A percentile compares a stretch with the other conserved stretches of the same genome.
Evolutionary conservation across 53 echinoderm and acorn worm species (phyloP).

Genomic region (Apostichopus leukothele): DNA sequence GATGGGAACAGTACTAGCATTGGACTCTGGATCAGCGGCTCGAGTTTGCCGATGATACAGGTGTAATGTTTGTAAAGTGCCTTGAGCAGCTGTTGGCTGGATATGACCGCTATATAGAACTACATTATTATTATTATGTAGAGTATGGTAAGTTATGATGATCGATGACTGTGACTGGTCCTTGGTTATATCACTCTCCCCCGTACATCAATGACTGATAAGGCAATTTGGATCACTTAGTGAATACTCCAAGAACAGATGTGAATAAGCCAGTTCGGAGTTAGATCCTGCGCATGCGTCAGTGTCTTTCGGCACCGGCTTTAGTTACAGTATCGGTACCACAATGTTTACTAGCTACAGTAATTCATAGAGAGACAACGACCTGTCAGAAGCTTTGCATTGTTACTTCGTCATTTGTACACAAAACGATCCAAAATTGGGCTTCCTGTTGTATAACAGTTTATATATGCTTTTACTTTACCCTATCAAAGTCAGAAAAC

Average conservation of each 20-base stretch:
- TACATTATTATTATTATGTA: not conserved
- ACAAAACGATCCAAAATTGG: not conserved
- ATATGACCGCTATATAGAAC: not conserved
- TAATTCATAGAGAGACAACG: too few relatives aligned
- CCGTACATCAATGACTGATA: conserved; percentile 9
- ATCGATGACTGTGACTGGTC: not conserved
- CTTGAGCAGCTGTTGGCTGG: conserved; percentile 10
- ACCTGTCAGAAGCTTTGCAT: too few relatives aligned
- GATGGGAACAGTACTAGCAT: conserved; percentile 3
- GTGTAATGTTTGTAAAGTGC: conserved; percentile 5
- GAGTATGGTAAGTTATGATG: too few relatives aligned
- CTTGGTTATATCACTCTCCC: not conserved
- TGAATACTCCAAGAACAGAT: conserved; percentile 6
- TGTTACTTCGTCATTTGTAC: too few relatives aligned
- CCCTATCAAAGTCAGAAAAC: conserved; percentile 5
- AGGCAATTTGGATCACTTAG: conserved; percentile 13
- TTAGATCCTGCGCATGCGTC: conserved; percentile 7
- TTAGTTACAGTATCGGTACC: too few relatives aligned
- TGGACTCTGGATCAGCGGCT: conserved; percentile 14
- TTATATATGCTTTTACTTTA: not conserved
- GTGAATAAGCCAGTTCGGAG: conserved; percentile 2
- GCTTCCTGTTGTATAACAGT: not conserved
- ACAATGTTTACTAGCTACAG: too few relatives aligned
- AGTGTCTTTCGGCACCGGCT: too few relatives aligned
- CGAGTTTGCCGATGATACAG: not conserved